These are phyloP conservation scores for Phalacrocorax pelagicus DNA, from an alignment of 2,113 vertebrate species.

Conservation along the genomic window DNA sequence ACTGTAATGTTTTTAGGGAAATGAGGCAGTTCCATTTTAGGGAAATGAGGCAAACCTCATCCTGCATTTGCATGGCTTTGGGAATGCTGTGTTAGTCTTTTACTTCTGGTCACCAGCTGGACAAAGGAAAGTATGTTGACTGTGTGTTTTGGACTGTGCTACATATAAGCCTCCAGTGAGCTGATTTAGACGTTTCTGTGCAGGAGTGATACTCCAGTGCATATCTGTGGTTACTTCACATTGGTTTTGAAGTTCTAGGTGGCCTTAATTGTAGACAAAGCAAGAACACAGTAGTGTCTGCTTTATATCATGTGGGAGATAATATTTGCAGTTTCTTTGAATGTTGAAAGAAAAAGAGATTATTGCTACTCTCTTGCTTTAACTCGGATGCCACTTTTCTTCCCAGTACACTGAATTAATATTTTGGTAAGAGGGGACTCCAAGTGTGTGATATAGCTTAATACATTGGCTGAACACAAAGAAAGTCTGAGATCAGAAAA, in stretches of 20 bases:
- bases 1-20: background rate
- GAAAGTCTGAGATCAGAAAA: background rate
- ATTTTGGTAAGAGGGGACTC: background rate
- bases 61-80: background rate
- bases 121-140: fast-evolving
- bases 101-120: background rate
- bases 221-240: background rate
- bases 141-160: background rate
- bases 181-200: background rate
- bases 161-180: background rate
- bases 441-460: background rate
- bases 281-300: background rate
- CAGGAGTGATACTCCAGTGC: background rate
- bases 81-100: background rate
- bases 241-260: background rate
- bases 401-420: background rate
- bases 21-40: background rate
- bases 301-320: background rate
- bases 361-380: background rate
- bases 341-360: background rate
- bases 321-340: background rate
- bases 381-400: background rate
- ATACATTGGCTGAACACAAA: background rate
- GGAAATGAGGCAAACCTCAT: background rate
- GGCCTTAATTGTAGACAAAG: background rate